Evolutionary conservation across 2,797 vertebrate species (phyloP), one percentile per base, ranked within the genome.

Genomic region (Orientallactaga sibirica): DNA sequence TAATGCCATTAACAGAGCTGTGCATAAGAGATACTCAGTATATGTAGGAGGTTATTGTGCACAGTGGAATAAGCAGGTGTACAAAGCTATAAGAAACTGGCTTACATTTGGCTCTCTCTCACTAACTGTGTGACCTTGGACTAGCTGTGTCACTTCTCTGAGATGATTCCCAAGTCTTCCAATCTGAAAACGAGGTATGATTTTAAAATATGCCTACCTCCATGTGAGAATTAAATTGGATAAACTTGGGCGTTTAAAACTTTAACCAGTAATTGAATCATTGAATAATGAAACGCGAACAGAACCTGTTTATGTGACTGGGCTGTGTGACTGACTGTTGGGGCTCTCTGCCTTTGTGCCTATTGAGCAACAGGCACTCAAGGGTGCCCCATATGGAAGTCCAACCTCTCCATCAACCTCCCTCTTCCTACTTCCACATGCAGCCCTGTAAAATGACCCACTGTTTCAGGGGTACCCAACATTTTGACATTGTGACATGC

Each of bases 361-460:
- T 97, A 96, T 91, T 75, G 52, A 95, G n/a, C 88, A 93, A 74
- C 91, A 96, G 92, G 77, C 84, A 86, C 91, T 90, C 33, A 27
- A 75, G 90, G 81, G 33, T 92, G 58, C 64, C 64, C 77, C 41
- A 76, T 10, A 5, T 43, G 76, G 64, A 73, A 76, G 12, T 37
- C 79, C 52, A 76, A 0, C 25, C 41, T 89, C 70, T 79, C 75
- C 33, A 33, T 33, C 1, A 2, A 41, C 8, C 52, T 74, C 12
- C 25, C 11, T 85, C 48, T 15, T 58, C 27, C 27, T 33, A 73
- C 7, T 15, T 20, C 11, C 27, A 27, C 0, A 8, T 68, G 62
- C 48, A 80, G 37, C 18, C 29, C 14, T 48, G 43, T 5, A 48
- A 48, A 5, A 48, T 48, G 43, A 48, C 43, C 5, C 43, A 48